These are phyloP conservation scores for Rallus limicola DNA, from an alignment of 2,113 vertebrate species.

Conservation along the genomic window DNA sequence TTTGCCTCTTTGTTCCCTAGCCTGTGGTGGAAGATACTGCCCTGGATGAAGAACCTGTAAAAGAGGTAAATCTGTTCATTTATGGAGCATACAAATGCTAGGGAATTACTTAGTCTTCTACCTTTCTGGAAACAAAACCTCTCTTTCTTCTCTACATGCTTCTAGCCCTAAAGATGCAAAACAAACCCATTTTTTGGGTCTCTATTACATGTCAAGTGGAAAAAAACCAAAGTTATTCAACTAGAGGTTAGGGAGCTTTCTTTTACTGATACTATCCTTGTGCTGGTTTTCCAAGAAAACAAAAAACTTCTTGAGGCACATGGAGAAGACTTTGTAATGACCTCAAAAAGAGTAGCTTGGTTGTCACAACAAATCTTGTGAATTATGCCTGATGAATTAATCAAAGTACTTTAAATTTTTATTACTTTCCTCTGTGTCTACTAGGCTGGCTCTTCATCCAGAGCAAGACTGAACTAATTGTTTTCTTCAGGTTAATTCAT, in stretches of 20 bases:
- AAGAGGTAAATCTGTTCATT: conserved; percentile 47
- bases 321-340: neutral
- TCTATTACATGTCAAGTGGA: neutral
- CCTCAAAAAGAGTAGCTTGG: neutral
- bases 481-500: neutral
- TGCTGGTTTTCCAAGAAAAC: neutral
- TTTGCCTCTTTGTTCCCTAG: conserved; percentile 12
- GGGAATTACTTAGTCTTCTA: neutral
- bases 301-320: rapidly evolving
- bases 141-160: neutral
- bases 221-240: neutral
- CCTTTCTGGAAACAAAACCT: neutral
- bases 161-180: neutral
- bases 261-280: neutral
- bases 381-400: neutral
- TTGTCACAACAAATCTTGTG: neutral
- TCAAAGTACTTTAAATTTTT: neutral
- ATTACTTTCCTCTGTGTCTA: neutral
- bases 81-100: neutral
- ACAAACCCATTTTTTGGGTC: neutral
- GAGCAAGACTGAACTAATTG: neutral
- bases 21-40: conserved; percentile 62
- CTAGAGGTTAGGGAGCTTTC: neutral
- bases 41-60: conserved; percentile 51
- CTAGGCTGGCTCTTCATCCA: neutral